Percentiles rank a stretch among this genome's conserved stretches.
phyloP scores from a whole-genome alignment of 2,888 invertebrate species.

The Gari tellinella region DNA sequence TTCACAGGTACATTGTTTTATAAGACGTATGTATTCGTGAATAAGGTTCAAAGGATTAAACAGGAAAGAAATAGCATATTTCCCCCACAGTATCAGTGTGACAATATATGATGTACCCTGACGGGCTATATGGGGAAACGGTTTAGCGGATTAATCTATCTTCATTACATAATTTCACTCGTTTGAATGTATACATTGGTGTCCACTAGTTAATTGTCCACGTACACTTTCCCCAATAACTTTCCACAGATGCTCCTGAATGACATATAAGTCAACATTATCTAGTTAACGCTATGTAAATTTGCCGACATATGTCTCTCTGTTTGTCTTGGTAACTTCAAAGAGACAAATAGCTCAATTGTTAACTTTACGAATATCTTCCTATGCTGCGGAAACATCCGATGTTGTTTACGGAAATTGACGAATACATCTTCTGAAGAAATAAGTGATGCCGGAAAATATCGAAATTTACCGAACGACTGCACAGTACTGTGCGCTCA shows the following conservation, averaged over 20 bases:
- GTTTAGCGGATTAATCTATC: no score
- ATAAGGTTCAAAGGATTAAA: no score
- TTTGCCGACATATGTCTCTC: constrained; percentile 6
- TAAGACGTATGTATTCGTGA: no score
- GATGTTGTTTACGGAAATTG: not conserved
- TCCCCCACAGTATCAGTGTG: no score
- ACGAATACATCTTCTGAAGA: not conserved
- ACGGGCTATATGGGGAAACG: no score
- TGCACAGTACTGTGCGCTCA: constrained; percentile 1
- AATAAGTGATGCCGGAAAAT: not conserved
- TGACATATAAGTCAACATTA: constrained; percentile 10
- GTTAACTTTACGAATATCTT: constrained; percentile 15
- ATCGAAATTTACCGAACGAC: not conserved
- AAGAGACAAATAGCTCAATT: constrained; percentile 54
- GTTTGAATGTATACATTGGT: no score
- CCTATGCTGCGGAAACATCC: not conserved
- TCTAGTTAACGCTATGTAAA: constrained; percentile 5
- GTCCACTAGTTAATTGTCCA: no score
- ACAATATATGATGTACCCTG: no score
- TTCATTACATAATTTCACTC: no score
- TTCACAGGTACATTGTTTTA: no score
- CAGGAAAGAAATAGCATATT: no score
- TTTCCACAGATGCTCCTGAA: not conserved
- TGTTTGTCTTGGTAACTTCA: constrained; percentile 53
- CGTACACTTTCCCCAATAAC: no score